Conservation (phyloP, 2,113 vertebrate species). For the Silurus asotus region DNA sequence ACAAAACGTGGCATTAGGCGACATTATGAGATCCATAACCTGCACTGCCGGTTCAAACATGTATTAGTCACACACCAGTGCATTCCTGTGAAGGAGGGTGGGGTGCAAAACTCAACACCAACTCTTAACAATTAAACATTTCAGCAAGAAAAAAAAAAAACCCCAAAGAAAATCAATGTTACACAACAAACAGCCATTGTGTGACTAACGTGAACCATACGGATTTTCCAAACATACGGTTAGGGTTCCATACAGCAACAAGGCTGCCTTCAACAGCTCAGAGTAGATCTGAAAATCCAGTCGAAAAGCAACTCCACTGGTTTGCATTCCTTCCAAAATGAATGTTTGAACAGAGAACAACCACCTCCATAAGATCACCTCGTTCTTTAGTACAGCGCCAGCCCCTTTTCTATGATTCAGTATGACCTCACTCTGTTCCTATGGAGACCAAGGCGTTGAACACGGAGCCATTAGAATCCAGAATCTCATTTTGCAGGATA, state of each 20-base stretch:
- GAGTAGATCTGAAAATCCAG: background rate
- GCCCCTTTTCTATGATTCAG: slow-evolving; percentile 29
- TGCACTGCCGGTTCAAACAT: slow-evolving; percentile 49
- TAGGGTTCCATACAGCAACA: background rate
- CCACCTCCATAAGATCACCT: slow-evolving; percentile 6
- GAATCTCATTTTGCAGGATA: slow-evolving; percentile 6
- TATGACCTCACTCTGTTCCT: slow-evolving; percentile 31
- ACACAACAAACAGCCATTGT: slow-evolving; percentile 23
- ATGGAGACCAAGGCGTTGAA: background rate
- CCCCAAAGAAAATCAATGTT: background rate
- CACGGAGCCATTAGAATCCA: background rate
- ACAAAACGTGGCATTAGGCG: slow-evolving; percentile 52
- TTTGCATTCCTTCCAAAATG: background rate
- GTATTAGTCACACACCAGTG: slow-evolving; percentile 51
- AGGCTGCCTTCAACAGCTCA: background rate
- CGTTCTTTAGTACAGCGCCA: slow-evolving; percentile 4
- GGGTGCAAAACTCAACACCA: background rate
- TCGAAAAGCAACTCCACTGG: background rate
- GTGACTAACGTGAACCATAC: background rate
- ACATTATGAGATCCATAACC: slow-evolving; percentile 46
- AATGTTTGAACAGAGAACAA: background rate
- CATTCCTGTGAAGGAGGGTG: slow-evolving; percentile 1
- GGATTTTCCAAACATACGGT: background rate
- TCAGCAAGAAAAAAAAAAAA: background rate
- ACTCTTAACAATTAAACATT: background rate